Evolutionary conservation across 2,888 invertebrate genomes (phyloP).

Genomic region (Cantharis rustica): DNA sequence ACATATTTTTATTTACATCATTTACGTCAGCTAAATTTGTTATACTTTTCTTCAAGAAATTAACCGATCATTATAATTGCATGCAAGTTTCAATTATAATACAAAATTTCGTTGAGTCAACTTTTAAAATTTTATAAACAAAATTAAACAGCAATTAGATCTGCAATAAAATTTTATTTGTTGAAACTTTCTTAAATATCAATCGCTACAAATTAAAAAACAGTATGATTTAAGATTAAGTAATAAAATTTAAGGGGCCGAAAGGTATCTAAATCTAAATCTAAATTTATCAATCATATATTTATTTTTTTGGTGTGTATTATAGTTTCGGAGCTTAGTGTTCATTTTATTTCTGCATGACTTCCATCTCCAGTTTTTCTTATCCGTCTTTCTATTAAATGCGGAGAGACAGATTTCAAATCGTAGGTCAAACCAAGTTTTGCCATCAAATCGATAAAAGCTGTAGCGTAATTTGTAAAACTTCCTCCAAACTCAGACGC

Average conservation of each 20-base stretch:
- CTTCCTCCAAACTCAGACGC: constrained; percentile 80
- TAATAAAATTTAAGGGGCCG: not conserved
- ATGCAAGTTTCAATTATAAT: too few species aligned
- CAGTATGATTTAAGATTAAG: not conserved
- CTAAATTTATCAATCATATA: not conserved
- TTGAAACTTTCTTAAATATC: not conserved
- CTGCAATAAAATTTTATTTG: not conserved
- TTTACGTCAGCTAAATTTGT: too few species aligned
- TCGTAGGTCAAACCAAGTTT: constrained; percentile 88
- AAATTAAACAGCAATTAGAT: too few species aligned
- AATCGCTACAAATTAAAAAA: not conserved
- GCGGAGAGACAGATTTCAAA: constrained; percentile 75
- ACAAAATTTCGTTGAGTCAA: too few species aligned
- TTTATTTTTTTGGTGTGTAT: not conserved
- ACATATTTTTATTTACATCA: too few species aligned
- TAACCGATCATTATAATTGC: too few species aligned
- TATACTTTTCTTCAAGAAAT: too few species aligned
- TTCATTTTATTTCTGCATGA: constrained; percentile 56
- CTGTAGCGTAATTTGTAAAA: constrained; percentile 73
- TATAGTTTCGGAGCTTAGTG: not conserved
- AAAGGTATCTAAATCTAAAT: too few species aligned
- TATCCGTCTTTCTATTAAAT: constrained; percentile 71
- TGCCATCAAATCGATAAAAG: constrained; percentile 80
- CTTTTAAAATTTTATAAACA: too few species aligned
- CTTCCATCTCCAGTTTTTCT: constrained; percentile 75